These are phyloP conservation scores for Echiichthys vipera DNA, from an alignment of 2,797 vertebrate species.

Conservation along the genomic window DNA sequence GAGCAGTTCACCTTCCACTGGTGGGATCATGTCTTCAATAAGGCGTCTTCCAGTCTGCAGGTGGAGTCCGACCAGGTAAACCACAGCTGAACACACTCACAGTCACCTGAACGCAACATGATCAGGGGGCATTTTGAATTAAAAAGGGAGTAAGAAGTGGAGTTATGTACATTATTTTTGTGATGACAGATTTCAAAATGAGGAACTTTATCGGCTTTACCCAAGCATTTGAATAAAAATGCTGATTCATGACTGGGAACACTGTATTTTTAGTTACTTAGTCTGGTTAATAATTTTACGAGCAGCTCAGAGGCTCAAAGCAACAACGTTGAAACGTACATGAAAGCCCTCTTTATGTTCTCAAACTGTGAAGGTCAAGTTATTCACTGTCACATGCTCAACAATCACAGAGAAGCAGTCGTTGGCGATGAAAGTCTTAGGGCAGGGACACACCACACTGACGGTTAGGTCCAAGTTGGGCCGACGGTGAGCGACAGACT, in stretches of 20 bases:
- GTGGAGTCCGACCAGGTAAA: slow-evolving; percentile 87
- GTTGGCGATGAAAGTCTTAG: background rate
- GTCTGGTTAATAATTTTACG: background rate
- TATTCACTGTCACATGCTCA: background rate
- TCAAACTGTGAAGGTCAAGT: background rate
- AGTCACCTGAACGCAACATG: background rate
- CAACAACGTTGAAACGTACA: background rate
- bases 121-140: background rate
- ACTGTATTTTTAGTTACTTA: background rate
- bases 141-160: background rate
- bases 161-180: background rate
- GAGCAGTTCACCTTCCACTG: slow-evolving; percentile 95
- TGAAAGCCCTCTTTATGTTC: background rate
- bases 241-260: background rate
- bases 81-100: background rate
- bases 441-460: no score
- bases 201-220: background rate
- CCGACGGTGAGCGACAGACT: no score
- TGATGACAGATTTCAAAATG: background rate
- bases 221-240: slow-evolving; percentile 3
- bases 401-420: background rate
- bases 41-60: slow-evolving; percentile 88
- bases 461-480: no score
- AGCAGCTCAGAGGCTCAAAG: background rate
- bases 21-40: slow-evolving; percentile 97